Conservation (phyloP, 2,797 vertebrate genomes). For the Malacoraja senta region DNA sequence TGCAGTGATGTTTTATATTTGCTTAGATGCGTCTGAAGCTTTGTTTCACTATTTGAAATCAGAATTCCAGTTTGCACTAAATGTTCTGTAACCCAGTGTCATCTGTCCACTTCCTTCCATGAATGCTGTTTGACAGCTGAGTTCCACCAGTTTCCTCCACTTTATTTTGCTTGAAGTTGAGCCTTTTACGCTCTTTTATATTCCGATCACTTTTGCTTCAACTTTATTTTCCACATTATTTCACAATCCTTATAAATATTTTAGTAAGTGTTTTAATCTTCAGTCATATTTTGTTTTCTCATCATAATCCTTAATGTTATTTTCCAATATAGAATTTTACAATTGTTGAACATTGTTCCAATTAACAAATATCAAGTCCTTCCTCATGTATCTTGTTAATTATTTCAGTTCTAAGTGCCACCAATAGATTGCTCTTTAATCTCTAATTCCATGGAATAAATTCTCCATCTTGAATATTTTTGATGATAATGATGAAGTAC, state of each 20-base stretch:
- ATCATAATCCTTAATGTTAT: not conserved
- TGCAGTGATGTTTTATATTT: not conserved
- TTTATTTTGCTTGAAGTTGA: not conserved
- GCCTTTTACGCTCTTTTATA: not conserved
- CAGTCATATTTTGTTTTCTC: not conserved
- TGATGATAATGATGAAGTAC: not conserved
- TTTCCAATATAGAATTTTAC: not conserved
- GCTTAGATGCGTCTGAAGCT: not conserved
- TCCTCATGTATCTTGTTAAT: not conserved
- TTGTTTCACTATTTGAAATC: not conserved
- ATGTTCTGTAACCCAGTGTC: not conserved
- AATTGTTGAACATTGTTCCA: not conserved
- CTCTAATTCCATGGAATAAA: not conserved
- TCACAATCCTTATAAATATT: not conserved
- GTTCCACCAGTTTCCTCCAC: not conserved
- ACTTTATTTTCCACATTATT: not conserved
- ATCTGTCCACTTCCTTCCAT: not conserved
- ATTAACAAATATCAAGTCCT: not conserved
- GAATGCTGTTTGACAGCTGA: not conserved
- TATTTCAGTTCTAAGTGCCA: not conserved
- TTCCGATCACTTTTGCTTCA: not conserved
- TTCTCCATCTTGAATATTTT: not conserved
- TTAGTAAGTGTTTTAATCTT: not conserved
- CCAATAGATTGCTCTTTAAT: not conserved
- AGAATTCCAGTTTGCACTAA: not conserved